Conservation (phyloP, 2,797 vertebrate genomes). For the Anableps anableps region DNA sequence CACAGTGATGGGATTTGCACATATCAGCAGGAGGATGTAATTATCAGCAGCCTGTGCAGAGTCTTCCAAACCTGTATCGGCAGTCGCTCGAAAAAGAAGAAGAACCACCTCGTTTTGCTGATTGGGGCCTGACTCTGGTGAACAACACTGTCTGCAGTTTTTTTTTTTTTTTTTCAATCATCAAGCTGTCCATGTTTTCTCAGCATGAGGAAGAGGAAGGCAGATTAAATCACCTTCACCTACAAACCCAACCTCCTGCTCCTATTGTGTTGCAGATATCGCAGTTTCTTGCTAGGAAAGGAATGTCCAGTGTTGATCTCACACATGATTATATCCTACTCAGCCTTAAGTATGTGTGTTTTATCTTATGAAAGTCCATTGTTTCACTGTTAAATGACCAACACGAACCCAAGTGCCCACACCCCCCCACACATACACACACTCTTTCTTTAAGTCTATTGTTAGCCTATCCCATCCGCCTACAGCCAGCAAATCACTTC, state of each 20-base stretch:
- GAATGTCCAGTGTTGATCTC: conserved; percentile 45
- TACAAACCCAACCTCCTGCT: conserved; percentile 36
- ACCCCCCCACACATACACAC: background rate
- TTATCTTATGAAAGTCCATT: conserved; percentile 64
- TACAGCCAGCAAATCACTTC: conserved; percentile 8
- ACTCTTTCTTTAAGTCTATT: conserved; percentile 46
- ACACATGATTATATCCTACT: conserved; percentile 61
- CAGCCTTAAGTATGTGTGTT: conserved; percentile 31
- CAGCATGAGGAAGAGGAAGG: conserved; percentile 67
- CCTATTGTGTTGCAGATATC: conserved; percentile 67
- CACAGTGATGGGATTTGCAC: conserved; percentile 65
- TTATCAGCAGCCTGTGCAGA: conserved; percentile 65
- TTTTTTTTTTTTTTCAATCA: conserved; percentile 30
- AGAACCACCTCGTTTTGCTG: conserved; percentile 56
- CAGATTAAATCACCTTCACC: conserved; percentile 66
- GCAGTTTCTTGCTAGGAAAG: conserved; percentile 36
- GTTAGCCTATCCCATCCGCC: conserved; percentile 19
- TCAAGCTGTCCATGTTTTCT: conserved; percentile 55
- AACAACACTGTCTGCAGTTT: conserved; percentile 37
- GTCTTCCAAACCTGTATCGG: conserved; percentile 54
- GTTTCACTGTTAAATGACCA: conserved; percentile 56
- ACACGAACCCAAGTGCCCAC: conserved; percentile 39
- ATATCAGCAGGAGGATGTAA: conserved; percentile 76
- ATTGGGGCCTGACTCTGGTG: conserved; percentile 65
- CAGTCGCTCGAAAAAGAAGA: conserved; percentile 37